phyloP scores from a whole-genome alignment of 2,113 vertebrate genomes.

The Xenopus tropicalis region DNA sequence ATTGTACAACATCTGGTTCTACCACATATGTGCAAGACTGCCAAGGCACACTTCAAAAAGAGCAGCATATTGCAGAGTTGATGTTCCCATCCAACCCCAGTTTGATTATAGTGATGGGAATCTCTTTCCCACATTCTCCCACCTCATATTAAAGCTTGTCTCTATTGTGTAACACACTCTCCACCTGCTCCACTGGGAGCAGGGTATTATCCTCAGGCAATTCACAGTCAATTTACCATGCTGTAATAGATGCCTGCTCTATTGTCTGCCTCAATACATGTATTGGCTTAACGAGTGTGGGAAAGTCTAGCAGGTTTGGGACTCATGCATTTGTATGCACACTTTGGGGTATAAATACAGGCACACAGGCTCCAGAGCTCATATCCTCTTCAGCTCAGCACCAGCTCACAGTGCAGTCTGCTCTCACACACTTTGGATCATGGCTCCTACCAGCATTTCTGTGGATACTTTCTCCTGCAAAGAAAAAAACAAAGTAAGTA shows the following conservation, averaged over 20 bases:
- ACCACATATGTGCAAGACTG: neutral
- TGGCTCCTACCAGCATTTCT: constrained; percentile 55
- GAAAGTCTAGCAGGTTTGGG: constrained; percentile 60
- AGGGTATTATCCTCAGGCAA: constrained; percentile 70
- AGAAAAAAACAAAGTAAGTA: constrained; percentile 66
- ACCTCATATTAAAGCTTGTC: constrained; percentile 47
- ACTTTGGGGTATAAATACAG: constrained; percentile 57
- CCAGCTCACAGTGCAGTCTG: constrained; percentile 11
- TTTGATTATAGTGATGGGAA: constrained; percentile 57
- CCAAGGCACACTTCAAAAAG: constrained; percentile 55
- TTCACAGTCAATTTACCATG: constrained; percentile 72
- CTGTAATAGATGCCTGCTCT: constrained; percentile 67
- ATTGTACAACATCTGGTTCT: constrained; percentile 29
- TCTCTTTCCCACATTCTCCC: constrained; percentile 69
- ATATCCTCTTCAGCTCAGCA: neutral
- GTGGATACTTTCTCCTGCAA: constrained; percentile 51
- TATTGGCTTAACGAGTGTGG: constrained; percentile 73
- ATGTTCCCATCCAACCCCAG: constrained; percentile 58
- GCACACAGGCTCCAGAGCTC: neutral
- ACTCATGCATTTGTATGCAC: constrained; percentile 61
- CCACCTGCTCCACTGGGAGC: constrained; percentile 76
- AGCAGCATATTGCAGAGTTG: constrained; percentile 61
- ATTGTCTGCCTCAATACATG: constrained; percentile 60
- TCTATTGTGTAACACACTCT: constrained; percentile 58
- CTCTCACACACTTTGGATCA: constrained; percentile 17